Evolutionary conservation across 2,888 invertebrate species (phyloP).

Genomic region (Brassicogethes aeneus): DNA sequence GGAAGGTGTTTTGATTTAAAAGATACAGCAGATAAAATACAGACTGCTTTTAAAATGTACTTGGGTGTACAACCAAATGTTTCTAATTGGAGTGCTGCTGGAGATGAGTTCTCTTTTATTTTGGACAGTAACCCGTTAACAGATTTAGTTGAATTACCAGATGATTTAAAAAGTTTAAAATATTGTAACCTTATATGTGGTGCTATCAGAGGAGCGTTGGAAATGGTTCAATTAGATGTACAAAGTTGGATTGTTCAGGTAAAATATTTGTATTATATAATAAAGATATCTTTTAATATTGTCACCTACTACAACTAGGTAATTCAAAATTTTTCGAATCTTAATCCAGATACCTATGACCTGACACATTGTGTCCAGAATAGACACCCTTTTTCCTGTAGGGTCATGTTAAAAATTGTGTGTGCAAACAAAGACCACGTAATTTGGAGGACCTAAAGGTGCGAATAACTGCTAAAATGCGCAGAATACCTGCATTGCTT

Average conservation of each 20-base stretch:
- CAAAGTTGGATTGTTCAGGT: slow-evolving; percentile 82
- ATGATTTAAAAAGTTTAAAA: slow-evolving; percentile 69
- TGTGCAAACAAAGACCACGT: too few species aligned
- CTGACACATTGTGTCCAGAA: too few species aligned
- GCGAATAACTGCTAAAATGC: too few species aligned
- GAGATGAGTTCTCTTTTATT: slow-evolving; percentile 93
- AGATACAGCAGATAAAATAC: slow-evolving; percentile 94
- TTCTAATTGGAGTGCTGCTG: slow-evolving; percentile 87
- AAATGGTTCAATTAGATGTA: slow-evolving; percentile 98
- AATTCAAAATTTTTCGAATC: too few species aligned
- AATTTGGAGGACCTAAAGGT: too few species aligned
- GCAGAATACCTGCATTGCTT: too few species aligned
- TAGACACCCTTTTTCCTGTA: too few species aligned
- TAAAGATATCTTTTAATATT: too few species aligned
- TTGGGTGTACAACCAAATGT: slow-evolving; percentile 88
- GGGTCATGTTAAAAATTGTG: too few species aligned
- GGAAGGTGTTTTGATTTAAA: slow-evolving; percentile 90
- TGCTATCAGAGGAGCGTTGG: slow-evolving; percentile 84
- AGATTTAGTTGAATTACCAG: slow-evolving; percentile 94
- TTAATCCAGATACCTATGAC: too few species aligned
- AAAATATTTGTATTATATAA: too few species aligned
- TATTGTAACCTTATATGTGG: slow-evolving; percentile 93
- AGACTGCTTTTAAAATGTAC: slow-evolving; percentile 74
- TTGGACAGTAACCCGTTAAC: slow-evolving; percentile 93
- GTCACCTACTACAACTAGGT: too few species aligned